Conservation (phyloP, 1,140 invertebrate species). For the Cotesia glomerata region DNA sequence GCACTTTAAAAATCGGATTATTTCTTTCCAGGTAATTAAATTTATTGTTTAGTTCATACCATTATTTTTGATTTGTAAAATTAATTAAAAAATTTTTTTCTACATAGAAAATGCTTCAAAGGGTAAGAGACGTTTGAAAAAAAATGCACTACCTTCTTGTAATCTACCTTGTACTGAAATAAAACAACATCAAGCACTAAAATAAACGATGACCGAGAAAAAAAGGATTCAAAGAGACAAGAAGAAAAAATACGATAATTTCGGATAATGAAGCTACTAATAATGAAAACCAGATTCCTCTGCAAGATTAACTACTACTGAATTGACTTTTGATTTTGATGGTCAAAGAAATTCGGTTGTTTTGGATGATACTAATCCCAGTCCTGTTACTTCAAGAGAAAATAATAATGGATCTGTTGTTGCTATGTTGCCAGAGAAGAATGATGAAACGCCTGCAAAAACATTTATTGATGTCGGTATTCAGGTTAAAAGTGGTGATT, state of each 20-base stretch:
- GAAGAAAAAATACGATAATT: background rate
- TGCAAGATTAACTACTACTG: no score
- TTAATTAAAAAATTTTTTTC: background rate
- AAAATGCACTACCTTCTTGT: background rate
- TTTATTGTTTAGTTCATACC: background rate
- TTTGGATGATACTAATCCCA: no score
- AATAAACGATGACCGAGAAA: background rate
- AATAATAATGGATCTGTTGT: no score
- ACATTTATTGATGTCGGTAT: no score
- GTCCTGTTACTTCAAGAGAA: no score
- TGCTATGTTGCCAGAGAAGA: no score
- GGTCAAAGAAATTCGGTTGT: no score
- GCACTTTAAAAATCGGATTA: conserved; percentile 3
- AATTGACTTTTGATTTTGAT: no score
- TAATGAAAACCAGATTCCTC: no score
- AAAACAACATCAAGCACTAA: background rate
- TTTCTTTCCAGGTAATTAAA: conserved; percentile 5
- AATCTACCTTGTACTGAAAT: background rate
- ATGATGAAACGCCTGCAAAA: no score
- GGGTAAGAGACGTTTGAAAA: background rate
- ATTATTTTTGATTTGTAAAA: background rate
- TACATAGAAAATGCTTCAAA: background rate
- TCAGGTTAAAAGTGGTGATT: no score
- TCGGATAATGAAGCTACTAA: background rate
- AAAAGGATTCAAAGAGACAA: background rate